Evolutionary conservation across 2,797 vertebrate genomes (phyloP).

Genomic region (Enteromius argenteus): DNA sequence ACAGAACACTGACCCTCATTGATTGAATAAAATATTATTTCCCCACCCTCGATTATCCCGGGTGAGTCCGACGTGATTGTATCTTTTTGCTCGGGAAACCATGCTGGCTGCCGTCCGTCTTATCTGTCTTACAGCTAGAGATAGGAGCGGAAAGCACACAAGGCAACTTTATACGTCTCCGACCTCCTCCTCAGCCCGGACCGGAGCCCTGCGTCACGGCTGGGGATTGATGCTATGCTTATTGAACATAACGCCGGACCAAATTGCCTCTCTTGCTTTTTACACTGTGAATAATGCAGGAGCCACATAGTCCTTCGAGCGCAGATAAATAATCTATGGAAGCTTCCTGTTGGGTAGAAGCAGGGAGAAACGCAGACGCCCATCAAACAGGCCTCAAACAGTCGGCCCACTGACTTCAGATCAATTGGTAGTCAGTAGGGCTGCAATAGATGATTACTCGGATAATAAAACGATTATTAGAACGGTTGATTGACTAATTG

Average conservation of each 20-base stretch:
- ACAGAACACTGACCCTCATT: conserved; percentile 15
- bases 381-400: conserved; percentile 29
- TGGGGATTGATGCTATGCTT: conserved; percentile 40
- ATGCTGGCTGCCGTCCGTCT: not conserved
- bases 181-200: conserved; percentile 1
- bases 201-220: conserved; percentile 20
- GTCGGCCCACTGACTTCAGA: conserved; percentile 43
- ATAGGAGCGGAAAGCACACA: conserved; percentile 37
- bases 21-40: conserved; percentile 37
- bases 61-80: conserved; percentile 38
- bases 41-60: conserved; percentile 17
- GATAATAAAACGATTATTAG: not conserved
- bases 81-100: conserved; percentile 52
- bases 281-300: conserved; percentile 57
- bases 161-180: conserved; percentile 36
- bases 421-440: conserved; percentile 18
- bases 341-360: conserved; percentile 9
- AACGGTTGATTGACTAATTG: not conserved
- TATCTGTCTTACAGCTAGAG: conserved; percentile 25
- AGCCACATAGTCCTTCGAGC: conserved; percentile 45
- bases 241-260: conserved; percentile 47
- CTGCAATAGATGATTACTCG: not conserved
- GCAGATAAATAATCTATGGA: conserved; percentile 59
- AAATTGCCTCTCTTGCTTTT: conserved; percentile 53
- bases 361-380: conserved; percentile 1